These are phyloP conservation scores for Synaphobranchus kaupii DNA, from an alignment of 2,797 vertebrate species.

Conservation along the genomic window DNA sequence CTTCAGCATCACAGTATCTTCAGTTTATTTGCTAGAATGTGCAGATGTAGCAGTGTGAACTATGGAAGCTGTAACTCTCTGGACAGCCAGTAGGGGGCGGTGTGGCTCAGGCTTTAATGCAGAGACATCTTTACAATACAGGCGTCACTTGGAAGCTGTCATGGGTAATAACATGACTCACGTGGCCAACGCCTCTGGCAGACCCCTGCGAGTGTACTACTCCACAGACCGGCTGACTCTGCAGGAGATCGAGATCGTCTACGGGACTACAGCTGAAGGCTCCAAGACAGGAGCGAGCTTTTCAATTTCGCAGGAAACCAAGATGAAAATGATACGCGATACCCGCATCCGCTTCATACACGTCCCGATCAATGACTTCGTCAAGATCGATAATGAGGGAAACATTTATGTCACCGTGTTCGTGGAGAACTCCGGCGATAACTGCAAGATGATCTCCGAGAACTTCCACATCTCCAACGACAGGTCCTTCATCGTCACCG, in stretches of 20 bases:
- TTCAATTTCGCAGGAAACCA: background rate
- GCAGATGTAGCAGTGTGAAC: too few relatives aligned
- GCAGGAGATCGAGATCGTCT: background rate
- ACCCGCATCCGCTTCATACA: background rate
- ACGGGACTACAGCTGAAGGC: background rate
- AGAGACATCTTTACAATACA: too few relatives aligned
- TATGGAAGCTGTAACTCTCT: too few relatives aligned
- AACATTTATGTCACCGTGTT: background rate
- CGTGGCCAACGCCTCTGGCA: background rate
- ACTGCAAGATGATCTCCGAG: background rate
- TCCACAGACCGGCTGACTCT: background rate
- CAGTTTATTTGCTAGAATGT: too few relatives aligned
- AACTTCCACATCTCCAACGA: background rate
- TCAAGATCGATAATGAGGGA: background rate
- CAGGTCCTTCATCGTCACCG: constrained; percentile 31
- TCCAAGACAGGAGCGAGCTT: too few relatives aligned
- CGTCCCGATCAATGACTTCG: background rate
- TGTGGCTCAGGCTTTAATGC: too few relatives aligned
- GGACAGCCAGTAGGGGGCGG: too few relatives aligned
- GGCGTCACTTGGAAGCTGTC: background rate
- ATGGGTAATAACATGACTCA: background rate
- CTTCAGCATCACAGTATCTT: too few relatives aligned
- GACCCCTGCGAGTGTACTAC: background rate
- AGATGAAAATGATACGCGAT: background rate
- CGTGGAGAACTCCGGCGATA: background rate